Evolutionary conservation across 2,888 invertebrate genomes (phyloP), one percentile per base, ranked within the genome.

Genomic region (Copidosoma aretas): DNA sequence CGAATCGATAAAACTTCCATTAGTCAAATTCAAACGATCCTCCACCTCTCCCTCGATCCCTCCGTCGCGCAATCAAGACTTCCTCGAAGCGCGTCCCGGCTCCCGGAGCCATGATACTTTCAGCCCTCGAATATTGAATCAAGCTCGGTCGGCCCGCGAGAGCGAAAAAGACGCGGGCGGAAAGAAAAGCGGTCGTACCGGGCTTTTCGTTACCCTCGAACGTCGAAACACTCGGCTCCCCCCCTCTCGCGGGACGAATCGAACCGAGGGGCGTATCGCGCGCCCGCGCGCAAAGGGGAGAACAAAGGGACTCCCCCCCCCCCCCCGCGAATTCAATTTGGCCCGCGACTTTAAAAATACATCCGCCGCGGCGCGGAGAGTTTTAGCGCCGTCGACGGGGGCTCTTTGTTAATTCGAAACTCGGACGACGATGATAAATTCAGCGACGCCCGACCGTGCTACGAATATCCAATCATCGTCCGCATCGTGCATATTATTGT

Each of bases 101-200:
- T n/a, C 25, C 10, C 22, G 66, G 64, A 68, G 61, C 67, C 66
- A 68, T 66, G 56, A 68, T 68, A 68, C 67, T 71, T 68, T 68
- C 65, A 64, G 64, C 68, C 64, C 57, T 71, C 68, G 68, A 71
- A 71, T 68, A 68, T 71, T 66, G 71, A 71, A 68, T 71, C 60
- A 61, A 71, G 62, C 63, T 68, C 68, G n/a, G n/a, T n/a, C n/a
- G n/a, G n/a, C n/a, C n/a, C 57, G 62, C 41, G 41, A 41, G 41
- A 14, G 14, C 8, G 41, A 41, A 14, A 41, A 41, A 41, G 41
- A 41, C 41, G 14, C 8, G 14, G 41, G 14, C 41, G 41, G 14
- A 41, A 71, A 71, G 63, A 63, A 66, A n/a, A 71, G 22, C 63
- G 60, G 24, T 59, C 64, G 68, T 66, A 60, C 64, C 43, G 17